Percentiles rank a stretch among this genome's conserved stretches.
Conservation (phyloP, 2,797 vertebrate species). For the Macropus fuliginosus region DNA sequence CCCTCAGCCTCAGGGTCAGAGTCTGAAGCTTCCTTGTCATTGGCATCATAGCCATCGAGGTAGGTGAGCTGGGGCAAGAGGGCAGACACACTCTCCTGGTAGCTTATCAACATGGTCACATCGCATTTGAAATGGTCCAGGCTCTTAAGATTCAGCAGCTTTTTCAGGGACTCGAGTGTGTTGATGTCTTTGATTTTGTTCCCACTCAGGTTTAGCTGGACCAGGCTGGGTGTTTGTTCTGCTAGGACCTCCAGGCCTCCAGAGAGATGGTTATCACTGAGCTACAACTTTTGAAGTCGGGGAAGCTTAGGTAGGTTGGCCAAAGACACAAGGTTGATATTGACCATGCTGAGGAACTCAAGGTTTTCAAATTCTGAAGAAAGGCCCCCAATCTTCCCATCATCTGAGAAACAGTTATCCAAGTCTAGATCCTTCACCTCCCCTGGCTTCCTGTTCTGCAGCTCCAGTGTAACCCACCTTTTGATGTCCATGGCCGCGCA, state of each 20-base stretch:
- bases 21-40: constrained; percentile 84
- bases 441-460: constrained; percentile 76
- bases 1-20: constrained; percentile 80
- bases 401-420: no score
- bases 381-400: no score
- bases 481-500: constrained; percentile 72
- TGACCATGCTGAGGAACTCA: no score
- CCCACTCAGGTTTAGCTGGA: constrained; percentile 82
- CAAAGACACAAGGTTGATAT: no score
- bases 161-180: constrained; percentile 84
- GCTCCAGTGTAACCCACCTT: constrained; percentile 74
- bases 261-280: constrained; percentile 56
- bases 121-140: constrained; percentile 82
- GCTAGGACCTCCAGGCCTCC: constrained; percentile 83
- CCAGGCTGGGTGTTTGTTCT: constrained; percentile 82
- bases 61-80: constrained; percentile 83
- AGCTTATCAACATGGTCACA: constrained; percentile 82
- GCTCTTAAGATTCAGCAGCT: constrained; percentile 59
- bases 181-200: constrained; percentile 84
- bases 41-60: constrained; percentile 82
- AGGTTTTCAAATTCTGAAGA: no score
- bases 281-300: no score
- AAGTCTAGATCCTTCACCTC: constrained; percentile 36
- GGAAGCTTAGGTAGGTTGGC: no score
- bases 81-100: constrained; percentile 82